Base-by-base conservation (phyloP, 2,797 vertebrate species). In the Pipistrellus kuhlii region DNA sequence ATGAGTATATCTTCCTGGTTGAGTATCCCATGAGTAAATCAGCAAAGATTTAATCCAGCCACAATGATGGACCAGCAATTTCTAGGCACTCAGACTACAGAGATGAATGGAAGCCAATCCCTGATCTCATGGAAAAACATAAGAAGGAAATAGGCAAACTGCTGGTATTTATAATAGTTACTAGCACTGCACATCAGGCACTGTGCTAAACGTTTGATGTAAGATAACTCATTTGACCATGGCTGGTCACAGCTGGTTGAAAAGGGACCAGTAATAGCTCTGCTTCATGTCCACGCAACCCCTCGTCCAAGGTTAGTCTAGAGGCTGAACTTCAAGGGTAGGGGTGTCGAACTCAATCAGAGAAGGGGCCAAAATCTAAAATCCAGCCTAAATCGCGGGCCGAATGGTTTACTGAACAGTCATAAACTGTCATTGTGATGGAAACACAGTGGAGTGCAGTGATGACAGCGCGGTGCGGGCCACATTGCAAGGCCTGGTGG, bases 111-210 rank as follows among this genome's bases (percentile, higher is more conserved):
- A 91, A 35, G 46, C 20, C 44, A 21, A 44, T 20, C 66, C 51
- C 27, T 41, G 32, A 51, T 66, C 17, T 83, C 93, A 83, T 53
- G 72, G 32, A 62, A 51, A 88, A 57, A 32, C 4, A 0, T 2
- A 41, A 81, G 23, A 71, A 10, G 78, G 41, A 17, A 82, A 78
- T 32, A 2, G 1, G 30, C 41, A 18, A 9, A 23, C 3, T 0
- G 9, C 32, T 30, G 35, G 6, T 27, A 4, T 55, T 55, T 55
- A 15, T 41, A 44, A 23, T 0, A 32, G 15, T 23, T n/a, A 0
- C 9, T 15, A 5, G 20, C 2, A 0, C 3, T 4, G 0, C 0
- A 1, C 8, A 44, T 41, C 12, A 30, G 66, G 4, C 35, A 2
- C 64, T 5, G 3, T 3, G 3, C 38, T 2, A 4, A 78, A 27